phyloP scores from a whole-genome alignment of 2,113 vertebrate species.

The Mixornis gularis region DNA sequence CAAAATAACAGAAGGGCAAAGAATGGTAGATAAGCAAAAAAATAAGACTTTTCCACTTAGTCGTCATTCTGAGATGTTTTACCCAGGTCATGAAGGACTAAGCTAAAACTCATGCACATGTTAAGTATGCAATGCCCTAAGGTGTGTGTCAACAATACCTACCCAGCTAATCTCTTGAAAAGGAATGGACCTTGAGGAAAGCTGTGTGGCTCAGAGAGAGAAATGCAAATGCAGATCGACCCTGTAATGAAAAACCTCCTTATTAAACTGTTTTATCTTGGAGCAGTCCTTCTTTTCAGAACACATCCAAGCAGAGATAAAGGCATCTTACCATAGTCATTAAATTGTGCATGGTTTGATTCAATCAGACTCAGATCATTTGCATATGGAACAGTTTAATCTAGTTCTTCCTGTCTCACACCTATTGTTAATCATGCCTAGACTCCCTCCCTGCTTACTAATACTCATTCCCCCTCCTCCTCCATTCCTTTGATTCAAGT shows the following conservation, averaged over 20 bases:
- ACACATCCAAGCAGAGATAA: conserved; percentile 75
- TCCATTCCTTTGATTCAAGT: conserved; percentile 67
- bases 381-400: conserved; percentile 80
- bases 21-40: not conserved
- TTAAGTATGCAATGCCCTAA: conserved; percentile 53
- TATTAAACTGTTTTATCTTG: conserved; percentile 77
- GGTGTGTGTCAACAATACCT: conserved; percentile 53
- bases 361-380: conserved; percentile 75
- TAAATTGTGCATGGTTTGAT: conserved; percentile 75
- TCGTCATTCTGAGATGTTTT: conserved; percentile 5
- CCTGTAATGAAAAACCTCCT: conserved; percentile 73
- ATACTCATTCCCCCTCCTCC: conserved; percentile 23
- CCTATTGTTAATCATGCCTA: conserved; percentile 76
- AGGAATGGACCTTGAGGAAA: conserved; percentile 31
- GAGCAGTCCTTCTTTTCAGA: conserved; percentile 68
- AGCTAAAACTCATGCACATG: not conserved
- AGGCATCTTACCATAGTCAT: conserved; percentile 74
- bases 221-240: conserved; percentile 69
- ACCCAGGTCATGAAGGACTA: conserved; percentile 1
- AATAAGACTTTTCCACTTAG: not conserved
- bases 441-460: conserved; percentile 12
- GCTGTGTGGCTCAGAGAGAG: conserved; percentile 29
- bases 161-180: conserved; percentile 53
- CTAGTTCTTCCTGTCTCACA: conserved; percentile 74
- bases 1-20: conserved; percentile 8